These are phyloP conservation scores for Drosophila siamana DNA, from an alignment of 2,888 invertebrate species.

Conservation along the genomic window DNA sequence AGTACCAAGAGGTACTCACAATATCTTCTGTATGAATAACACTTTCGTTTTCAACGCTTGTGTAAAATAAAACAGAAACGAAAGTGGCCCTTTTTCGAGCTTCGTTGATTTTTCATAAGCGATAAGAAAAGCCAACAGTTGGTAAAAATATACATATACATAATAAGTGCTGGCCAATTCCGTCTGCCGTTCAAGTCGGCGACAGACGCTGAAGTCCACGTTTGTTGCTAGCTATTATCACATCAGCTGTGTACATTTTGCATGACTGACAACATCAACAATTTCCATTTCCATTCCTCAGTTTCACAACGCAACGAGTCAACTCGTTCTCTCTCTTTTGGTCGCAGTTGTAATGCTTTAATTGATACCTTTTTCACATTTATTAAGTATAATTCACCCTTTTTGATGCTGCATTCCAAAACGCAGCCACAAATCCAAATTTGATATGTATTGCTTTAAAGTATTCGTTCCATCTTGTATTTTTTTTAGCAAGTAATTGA, in stretches of 20 bases:
- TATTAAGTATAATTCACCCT: constrained; percentile 25
- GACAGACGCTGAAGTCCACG: constrained; percentile 4
- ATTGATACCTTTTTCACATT: constrained; percentile 22
- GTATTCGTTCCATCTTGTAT: neutral
- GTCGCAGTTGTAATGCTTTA: constrained; percentile 26
- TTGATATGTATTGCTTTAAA: constrained; percentile 26
- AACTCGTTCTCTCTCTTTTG: neutral
- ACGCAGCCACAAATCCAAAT: constrained; percentile 33
- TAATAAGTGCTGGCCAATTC: constrained; percentile 40
- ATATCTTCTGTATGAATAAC: constrained; percentile 61
- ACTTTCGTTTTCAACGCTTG: constrained; percentile 65
- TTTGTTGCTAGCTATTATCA: constrained; percentile 31
- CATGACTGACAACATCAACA: constrained; percentile 16
- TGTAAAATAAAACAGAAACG: constrained; percentile 17
- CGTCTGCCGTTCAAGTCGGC: constrained; percentile 12
- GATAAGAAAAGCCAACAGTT: constrained; percentile 50
- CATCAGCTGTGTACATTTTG: constrained; percentile 35
- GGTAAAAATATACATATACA: constrained; percentile 19
- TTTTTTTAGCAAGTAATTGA: constrained; percentile 28
- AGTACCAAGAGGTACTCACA: constrained; percentile 38
- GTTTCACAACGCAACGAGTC: too few relatives aligned
- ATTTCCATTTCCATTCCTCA: constrained; percentile 2
- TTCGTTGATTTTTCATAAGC: constrained; percentile 49
- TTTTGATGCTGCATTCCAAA: constrained; percentile 14
- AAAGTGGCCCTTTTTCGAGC: constrained; percentile 56